phyloP scores from a whole-genome alignment of 2,797 vertebrate species.

The Thaleichthys pacificus region DNA sequence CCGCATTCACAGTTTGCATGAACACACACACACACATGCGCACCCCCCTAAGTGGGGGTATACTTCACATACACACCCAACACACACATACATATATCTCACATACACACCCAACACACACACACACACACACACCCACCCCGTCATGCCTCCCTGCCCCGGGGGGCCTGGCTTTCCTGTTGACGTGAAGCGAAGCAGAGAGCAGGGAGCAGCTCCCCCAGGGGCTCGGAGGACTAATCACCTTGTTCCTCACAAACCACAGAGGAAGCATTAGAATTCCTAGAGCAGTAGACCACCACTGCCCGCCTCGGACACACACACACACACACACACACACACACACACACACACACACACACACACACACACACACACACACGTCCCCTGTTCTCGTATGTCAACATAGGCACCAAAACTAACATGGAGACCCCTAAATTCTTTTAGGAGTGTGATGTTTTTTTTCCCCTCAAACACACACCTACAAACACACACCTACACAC shows the following conservation, averaged over 20 bases:
- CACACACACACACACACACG: neutral
- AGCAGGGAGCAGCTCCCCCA: constrained; percentile 69
- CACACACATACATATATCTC: too few relatives aligned
- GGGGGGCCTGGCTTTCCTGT: constrained; percentile 73
- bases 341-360: constrained; percentile 7
- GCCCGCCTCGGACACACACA: constrained; percentile 15
- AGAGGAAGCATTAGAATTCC: constrained; percentile 81
- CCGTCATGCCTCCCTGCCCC: constrained; percentile 49
- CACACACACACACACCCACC: too few relatives aligned
- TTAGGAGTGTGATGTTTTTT: too few relatives aligned
- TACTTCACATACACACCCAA: too few relatives aligned
- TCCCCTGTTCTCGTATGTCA: neutral
- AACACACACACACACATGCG: too few relatives aligned
- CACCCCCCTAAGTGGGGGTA: too few relatives aligned
- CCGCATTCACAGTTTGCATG: too few relatives aligned
- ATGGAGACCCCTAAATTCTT: too few relatives aligned
- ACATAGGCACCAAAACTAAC: too few relatives aligned
- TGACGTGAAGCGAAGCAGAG: constrained; percentile 73
- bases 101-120: too few relatives aligned
- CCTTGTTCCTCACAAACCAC: constrained; percentile 65
- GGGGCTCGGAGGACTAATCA: constrained; percentile 79
- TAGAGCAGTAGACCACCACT: constrained; percentile 57
- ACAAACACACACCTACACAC: constrained; percentile 10
- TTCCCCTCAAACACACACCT: neutral
- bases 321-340: constrained; percentile 6